A percentile compares a stretch with the other conserved stretches of the same genome.
Evolutionary conservation across 2,113 vertebrate species (phyloP).

Genomic region (Dicerorhinus sumatrensis): DNA sequence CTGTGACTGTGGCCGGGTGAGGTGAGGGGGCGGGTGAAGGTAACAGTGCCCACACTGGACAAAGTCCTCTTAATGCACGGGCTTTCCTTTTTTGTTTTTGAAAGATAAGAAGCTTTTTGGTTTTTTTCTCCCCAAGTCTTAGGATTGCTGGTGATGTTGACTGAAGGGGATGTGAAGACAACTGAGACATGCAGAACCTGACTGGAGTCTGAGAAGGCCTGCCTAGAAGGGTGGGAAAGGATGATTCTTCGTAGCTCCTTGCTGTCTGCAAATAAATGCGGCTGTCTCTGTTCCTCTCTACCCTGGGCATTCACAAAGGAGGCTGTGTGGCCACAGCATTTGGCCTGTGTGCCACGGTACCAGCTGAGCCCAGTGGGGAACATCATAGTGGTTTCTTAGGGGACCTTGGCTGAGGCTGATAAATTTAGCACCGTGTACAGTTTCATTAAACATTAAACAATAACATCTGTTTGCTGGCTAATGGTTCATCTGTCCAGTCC

Average conservation of each 20-base stretch:
- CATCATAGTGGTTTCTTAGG: not conserved
- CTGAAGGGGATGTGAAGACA: not conserved
- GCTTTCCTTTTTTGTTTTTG: not conserved
- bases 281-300: not conserved
- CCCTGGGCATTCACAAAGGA: not conserved
- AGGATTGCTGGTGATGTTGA: not conserved
- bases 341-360: too few relatives aligned
- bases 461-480: not conserved
- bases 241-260: not conserved
- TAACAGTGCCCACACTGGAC: not conserved
- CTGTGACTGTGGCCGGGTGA: not conserved
- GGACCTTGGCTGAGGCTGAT: not conserved
- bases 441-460: not conserved
- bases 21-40: fast-evolving
- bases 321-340: not conserved
- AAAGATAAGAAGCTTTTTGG: not conserved
- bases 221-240: not conserved
- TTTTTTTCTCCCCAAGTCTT: not conserved
- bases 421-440: not conserved
- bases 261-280: not conserved
- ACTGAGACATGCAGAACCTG: not conserved
- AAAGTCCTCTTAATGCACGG: not conserved
- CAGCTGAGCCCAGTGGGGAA: not conserved
- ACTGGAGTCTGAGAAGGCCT: not conserved
- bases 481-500: not conserved